These are phyloP conservation scores for Ectropis crepuscularia DNA, from an alignment of 2,888 invertebrate genomes.

Conservation along the genomic window DNA sequence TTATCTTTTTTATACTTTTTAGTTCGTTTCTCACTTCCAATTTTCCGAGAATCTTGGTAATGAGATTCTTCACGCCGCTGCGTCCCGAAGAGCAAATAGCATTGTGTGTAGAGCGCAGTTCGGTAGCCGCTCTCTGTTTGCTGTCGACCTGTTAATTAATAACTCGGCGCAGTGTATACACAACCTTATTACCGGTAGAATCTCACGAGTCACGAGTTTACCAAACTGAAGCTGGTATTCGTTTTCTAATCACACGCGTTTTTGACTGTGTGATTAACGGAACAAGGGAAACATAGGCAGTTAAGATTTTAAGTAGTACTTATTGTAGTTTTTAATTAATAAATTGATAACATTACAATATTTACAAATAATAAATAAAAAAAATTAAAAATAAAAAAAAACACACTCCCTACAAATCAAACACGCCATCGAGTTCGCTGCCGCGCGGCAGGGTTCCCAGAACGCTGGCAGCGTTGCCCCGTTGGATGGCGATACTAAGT, in stretches of 20 bases:
- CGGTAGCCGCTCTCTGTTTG: constrained; percentile 82
- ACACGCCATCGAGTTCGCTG: too few species aligned
- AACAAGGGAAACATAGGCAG: not conserved
- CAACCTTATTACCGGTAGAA: constrained; percentile 84
- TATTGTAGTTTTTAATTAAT: too few species aligned
- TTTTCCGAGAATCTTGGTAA: constrained; percentile 79
- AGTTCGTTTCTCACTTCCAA: constrained; percentile 80
- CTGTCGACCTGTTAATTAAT: constrained; percentile 85
- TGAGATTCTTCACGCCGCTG: constrained; percentile 80
- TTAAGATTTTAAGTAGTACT: too few species aligned
- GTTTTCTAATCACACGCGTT: constrained; percentile 71
- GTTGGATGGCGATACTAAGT: too few species aligned
- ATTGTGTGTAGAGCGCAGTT: constrained; percentile 78
- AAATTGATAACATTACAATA: too few species aligned
- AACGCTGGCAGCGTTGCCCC: too few species aligned
- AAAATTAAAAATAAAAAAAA: too few species aligned
- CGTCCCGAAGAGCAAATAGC: constrained; percentile 72
- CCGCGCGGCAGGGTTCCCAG: too few species aligned
- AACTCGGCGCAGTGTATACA: constrained; percentile 81
- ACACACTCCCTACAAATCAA: too few species aligned
- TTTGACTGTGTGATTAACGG: constrained; percentile 36
- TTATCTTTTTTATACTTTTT: constrained; percentile 75
- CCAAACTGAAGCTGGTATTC: constrained; percentile 70
- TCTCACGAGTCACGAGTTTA: constrained; percentile 82
- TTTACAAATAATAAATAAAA: too few species aligned